These are phyloP conservation scores for Harlomillsia oculata DNA, from an alignment of 1,140 invertebrate species.

Conservation along the genomic window DNA sequence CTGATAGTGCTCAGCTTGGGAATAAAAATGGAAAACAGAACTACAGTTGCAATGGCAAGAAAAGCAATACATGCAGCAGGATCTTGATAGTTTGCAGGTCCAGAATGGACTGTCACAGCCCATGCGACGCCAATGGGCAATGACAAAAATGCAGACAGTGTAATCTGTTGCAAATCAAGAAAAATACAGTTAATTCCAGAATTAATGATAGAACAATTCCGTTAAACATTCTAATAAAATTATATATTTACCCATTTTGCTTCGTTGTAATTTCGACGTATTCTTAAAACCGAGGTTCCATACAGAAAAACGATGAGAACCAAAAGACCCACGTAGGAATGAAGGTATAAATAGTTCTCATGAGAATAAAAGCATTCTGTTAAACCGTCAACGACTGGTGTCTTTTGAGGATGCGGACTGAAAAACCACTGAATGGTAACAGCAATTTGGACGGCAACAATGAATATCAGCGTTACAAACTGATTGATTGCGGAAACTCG, in stretches of 20 bases:
- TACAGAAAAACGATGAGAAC: constrained; percentile 38
- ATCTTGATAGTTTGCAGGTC: constrained; percentile 36
- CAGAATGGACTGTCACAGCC: constrained; percentile 36
- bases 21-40: constrained; percentile 39
- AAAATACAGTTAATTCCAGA: neutral
- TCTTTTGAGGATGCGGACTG: constrained; percentile 7
- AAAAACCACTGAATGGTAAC: constrained; percentile 40
- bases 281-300: constrained; percentile 38
- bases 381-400: constrained; percentile 1
- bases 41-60: constrained; percentile 36
- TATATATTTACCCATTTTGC: constrained; percentile 36
- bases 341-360: constrained; percentile 37
- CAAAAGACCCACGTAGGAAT: constrained; percentile 38
- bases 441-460: constrained; percentile 40
- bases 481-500: constrained; percentile 40
- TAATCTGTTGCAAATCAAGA: constrained; percentile 21
- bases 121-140: constrained; percentile 38
- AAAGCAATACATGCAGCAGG: constrained; percentile 37
- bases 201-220: neutral
- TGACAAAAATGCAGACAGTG: constrained; percentile 37
- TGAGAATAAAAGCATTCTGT: constrained; percentile 34
- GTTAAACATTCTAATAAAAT: neutral
- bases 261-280: constrained; percentile 40
- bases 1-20: constrained; percentile 39
- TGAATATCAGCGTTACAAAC: constrained; percentile 40